Evolutionary conservation across 2,797 vertebrate species (phyloP).

Genomic region (Hydrolagus colliei): DNA sequence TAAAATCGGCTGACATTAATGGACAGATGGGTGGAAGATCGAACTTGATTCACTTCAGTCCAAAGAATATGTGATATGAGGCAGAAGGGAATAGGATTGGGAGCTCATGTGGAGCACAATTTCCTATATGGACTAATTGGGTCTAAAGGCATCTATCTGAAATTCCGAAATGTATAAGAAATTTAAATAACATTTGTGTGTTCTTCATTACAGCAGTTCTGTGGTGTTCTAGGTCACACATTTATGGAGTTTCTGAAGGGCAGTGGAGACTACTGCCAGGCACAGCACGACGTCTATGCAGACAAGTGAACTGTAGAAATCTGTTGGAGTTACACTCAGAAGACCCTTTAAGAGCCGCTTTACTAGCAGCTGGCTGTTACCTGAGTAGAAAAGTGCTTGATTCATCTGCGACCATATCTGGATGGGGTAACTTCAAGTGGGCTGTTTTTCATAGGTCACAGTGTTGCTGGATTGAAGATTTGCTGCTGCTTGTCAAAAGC

Average conservation of each 20-base stretch:
- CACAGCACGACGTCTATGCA: constrained; percentile 98
- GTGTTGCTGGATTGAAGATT: constrained; percentile 82
- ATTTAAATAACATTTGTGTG: constrained; percentile 20
- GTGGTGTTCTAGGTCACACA: constrained; percentile 99
- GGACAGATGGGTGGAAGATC: too few relatives aligned
- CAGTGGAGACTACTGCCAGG: constrained; percentile 99
- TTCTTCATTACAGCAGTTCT: constrained; percentile 85
- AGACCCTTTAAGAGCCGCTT: constrained; percentile 69
- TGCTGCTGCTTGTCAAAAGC: constrained; percentile 74
- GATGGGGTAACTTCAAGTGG: constrained; percentile 97
- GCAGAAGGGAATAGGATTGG: too few relatives aligned
- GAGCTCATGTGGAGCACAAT: too few relatives aligned
- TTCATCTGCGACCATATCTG: constrained; percentile 79
- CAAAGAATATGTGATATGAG: too few relatives aligned
- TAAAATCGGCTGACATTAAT: too few relatives aligned
- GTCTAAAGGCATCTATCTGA: too few relatives aligned
- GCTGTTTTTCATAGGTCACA: constrained; percentile 86
- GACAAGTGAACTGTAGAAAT: constrained; percentile 92
- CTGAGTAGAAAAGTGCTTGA: constrained; percentile 65
- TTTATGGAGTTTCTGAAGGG: constrained; percentile 99
- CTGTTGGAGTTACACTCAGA: constrained; percentile 71
- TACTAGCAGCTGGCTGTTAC: constrained; percentile 38
- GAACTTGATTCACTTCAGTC: too few relatives aligned
- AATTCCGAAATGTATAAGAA: background rate
- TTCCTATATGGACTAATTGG: too few relatives aligned